phyloP scores from a whole-genome alignment of 2,797 vertebrate species.

The Dromococcyx pavoninus region DNA sequence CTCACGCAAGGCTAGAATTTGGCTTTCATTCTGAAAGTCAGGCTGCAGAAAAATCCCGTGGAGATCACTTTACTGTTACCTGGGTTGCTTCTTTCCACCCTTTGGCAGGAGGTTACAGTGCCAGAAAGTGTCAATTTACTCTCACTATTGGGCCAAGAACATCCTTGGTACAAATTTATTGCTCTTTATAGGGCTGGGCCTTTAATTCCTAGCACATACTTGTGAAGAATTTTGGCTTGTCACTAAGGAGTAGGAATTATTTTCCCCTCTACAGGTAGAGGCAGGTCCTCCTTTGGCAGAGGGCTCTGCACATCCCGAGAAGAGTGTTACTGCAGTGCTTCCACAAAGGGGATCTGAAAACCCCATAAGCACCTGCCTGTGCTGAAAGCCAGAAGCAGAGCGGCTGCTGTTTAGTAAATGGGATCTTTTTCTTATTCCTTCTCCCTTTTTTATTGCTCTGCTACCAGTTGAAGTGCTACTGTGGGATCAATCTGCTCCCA shows the following conservation, averaged over 20 bases:
- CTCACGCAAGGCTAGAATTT: not conserved
- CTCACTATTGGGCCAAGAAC: conserved; percentile 4
- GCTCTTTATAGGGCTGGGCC: conserved; percentile 64
- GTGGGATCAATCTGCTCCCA: not conserved
- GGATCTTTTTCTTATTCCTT: not conserved
- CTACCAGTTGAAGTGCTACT: conserved; percentile 28
- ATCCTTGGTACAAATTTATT: conserved; percentile 65
- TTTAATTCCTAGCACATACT: conserved; percentile 57
- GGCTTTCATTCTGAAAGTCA: not conserved
- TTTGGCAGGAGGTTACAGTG: conserved; percentile 1
- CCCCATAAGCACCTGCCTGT: conserved; percentile 8
- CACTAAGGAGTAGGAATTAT: conserved; percentile 57
- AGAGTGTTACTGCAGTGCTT: not conserved
- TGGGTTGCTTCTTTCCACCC: conserved; percentile 19
- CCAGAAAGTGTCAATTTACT: conserved; percentile 59
- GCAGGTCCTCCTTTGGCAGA: conserved; percentile 57
- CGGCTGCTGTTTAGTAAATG: not conserved
- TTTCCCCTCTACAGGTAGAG: conserved; percentile 59
- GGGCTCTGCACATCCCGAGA: not conserved
- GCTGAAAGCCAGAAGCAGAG: conserved; percentile 27
- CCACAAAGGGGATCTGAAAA: not conserved
- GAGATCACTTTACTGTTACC: conserved; percentile 39
- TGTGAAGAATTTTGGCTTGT: conserved; percentile 70
- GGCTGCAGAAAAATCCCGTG: not conserved
- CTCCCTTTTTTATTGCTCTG: not conserved